Base-by-base conservation (phyloP, 2,888 invertebrate genomes). In the Drosophila subquinaria region DNA sequence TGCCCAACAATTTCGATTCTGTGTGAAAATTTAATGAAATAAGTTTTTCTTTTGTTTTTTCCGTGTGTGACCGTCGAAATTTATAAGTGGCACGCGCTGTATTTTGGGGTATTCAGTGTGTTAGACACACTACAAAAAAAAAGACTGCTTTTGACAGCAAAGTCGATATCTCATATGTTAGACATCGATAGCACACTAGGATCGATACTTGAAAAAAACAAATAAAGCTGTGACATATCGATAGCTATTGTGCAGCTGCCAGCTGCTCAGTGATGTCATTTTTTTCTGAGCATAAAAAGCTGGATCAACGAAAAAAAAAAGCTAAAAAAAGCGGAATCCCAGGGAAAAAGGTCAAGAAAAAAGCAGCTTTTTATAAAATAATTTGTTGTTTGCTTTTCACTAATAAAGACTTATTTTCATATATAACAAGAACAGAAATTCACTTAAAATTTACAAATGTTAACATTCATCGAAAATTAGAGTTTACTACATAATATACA, bases 31-130 rank as follows among this genome's bases (percentile, higher is more conserved):
- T 50, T 43, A 27, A 27, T 13, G 50, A 38, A 45, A 47, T 27
- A 47, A 47, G 47, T 47, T 48, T 35, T 43, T 2, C 23, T 45
- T 36, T 55, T 64, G 27, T 45, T 64, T 68, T 68, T 63, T 43
- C 38, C 50, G 53, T 68, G 55, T 79, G 62, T 79, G 59, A 55
- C 62, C 62, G 61, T 56, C 48, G 59, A 76, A 79, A 66, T 61
- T 74, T 47, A 70, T 33, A 76, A 79, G 63, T 79, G 66, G 76
- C 79, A 77, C 76, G 76, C 80, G 76, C 61, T 79, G 65, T 63
- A 59, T 57, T 73, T 47, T 64, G 47, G 47, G 56, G 70, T 70
- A 76, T 71, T 76, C 76, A 50, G 76, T 76, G 76, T 79, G 74
- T 79, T 69, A 73, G 60, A 73, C 79, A 79, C 75, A 74, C 76